These are phyloP conservation scores for Centrocercus urophasianus DNA, from an alignment of 2,113 vertebrate genomes.

Conservation along the genomic window DNA sequence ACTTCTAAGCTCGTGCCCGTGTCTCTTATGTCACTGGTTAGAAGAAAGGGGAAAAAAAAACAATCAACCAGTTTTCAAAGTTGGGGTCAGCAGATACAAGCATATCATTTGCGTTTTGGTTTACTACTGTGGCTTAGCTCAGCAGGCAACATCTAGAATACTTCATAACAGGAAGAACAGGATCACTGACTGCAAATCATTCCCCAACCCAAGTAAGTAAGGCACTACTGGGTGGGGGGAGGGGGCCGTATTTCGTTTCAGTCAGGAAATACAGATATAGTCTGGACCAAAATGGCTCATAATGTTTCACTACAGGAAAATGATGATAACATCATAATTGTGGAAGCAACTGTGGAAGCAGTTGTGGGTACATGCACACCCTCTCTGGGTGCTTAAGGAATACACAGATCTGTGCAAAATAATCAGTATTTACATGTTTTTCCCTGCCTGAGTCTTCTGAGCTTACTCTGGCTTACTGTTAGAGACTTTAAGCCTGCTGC, in stretches of 20 bases:
- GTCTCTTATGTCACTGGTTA: neutral
- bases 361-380: fast-evolving
- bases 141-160: neutral
- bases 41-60: constrained; percentile 33
- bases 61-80: constrained; percentile 30
- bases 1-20: neutral
- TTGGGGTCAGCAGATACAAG: constrained; percentile 12
- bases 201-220: neutral
- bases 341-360: neutral
- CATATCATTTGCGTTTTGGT: constrained; percentile 39
- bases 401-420: neutral
- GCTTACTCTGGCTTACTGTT: neutral
- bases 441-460: neutral
- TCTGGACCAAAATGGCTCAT: neutral
- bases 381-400: neutral
- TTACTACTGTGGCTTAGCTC: constrained; percentile 24
- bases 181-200: neutral
- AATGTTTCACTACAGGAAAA: neutral
- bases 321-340: neutral
- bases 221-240: neutral
- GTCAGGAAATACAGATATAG: neutral
- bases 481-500: neutral
- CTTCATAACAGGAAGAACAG: neutral
- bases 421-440: neutral
- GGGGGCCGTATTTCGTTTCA: neutral